A percentile compares a stretch with the other conserved stretches of the same genome.
These are phyloP conservation scores for Paradisaea rubra DNA, from an alignment of 2,113 vertebrate species.

Conservation along the genomic window DNA sequence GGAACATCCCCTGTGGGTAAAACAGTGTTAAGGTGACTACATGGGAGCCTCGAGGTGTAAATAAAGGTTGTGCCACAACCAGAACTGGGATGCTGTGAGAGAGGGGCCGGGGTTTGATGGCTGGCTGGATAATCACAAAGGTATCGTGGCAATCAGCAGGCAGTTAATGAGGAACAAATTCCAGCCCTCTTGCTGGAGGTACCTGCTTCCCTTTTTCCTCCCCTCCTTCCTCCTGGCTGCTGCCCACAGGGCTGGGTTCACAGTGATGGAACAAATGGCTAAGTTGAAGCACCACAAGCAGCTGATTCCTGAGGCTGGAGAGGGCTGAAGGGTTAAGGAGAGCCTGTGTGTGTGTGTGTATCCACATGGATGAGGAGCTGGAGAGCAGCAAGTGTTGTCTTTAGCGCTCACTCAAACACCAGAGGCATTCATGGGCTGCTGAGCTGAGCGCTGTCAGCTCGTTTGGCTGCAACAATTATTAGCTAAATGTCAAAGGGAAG, in stretches of 20 bases:
- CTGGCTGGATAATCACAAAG: background rate
- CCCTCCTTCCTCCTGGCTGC: background rate
- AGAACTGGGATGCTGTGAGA: background rate
- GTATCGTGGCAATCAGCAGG: background rate
- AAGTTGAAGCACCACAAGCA: accelerated
- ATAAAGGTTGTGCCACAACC: accelerated
- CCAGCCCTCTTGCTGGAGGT: background rate
- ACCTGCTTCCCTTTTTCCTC: background rate
- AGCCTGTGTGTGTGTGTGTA: background rate
- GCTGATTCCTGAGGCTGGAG: background rate
- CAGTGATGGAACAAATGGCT: accelerated
- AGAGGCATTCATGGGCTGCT: background rate
- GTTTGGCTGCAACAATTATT: background rate
- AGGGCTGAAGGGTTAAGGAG: background rate
- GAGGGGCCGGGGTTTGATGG: background rate
- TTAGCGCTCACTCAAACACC: background rate
- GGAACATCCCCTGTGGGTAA: background rate
- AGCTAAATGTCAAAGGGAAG: conserved; percentile 7
- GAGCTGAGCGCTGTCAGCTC: background rate
- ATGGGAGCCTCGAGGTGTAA: background rate
- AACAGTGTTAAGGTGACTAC: background rate
- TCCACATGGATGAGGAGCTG: background rate
- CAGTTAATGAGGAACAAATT: background rate
- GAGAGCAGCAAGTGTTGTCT: background rate
- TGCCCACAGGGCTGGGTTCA: accelerated